Conservation (phyloP, 2,113 vertebrate genomes). For the Emydura subglobosa region DNA sequence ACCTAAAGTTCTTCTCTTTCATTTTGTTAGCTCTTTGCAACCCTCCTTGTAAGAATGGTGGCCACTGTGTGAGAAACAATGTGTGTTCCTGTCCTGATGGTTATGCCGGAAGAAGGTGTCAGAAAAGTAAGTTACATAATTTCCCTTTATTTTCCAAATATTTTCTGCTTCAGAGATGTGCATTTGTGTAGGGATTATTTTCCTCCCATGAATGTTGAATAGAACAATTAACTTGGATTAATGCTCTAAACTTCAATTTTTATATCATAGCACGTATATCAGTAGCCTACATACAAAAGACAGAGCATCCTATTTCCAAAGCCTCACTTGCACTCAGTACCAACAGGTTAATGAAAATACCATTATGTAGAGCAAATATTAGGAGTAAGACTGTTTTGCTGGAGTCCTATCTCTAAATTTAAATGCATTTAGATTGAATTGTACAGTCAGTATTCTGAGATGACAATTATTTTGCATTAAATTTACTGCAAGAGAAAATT, state of each 20-base stretch:
- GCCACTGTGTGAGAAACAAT: slow-evolving; percentile 87
- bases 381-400: neutral
- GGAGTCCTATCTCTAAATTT: slow-evolving; percentile 8
- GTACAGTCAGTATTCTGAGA: neutral
- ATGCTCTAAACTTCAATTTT: neutral
- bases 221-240: neutral
- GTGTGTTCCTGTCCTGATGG: slow-evolving; percentile 87
- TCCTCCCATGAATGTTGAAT: neutral
- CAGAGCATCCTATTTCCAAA: neutral
- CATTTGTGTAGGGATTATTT: neutral
- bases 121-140: slow-evolving; percentile 84
- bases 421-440: neutral
- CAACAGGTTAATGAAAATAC: neutral
- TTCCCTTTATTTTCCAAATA: neutral
- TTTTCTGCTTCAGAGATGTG: neutral
- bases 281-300: neutral
- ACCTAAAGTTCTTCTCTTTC: neutral
- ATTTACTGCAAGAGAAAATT: neutral
- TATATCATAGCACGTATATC: neutral
- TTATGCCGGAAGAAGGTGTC: slow-evolving; percentile 88
- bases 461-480: slow-evolving; percentile 40
- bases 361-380: neutral
- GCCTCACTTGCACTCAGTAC: neutral
- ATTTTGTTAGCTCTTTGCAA: slow-evolving; percentile 86
- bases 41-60: slow-evolving; percentile 91